Evolutionary conservation across 1,140 invertebrate species (phyloP), one percentile per base, ranked within the genome.

Genomic region (Sesamia nonagrioides): DNA sequence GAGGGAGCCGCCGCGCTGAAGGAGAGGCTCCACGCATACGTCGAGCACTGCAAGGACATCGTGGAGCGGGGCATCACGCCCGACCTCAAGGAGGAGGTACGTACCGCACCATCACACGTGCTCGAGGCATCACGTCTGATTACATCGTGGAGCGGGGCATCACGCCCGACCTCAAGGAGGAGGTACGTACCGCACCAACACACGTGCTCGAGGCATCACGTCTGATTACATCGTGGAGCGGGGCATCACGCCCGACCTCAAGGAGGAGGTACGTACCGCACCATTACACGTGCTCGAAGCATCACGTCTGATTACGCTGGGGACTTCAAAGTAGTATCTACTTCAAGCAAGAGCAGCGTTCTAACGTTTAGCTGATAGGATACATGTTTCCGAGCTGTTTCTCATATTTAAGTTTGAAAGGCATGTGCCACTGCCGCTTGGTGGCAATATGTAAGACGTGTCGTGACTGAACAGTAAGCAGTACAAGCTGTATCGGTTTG

Each of bases 11-110:
- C 84, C 87, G 76, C 96, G 83, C 94, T 98, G 73, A 96, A 96
- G 63, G 96, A 96, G 56, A 96, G 97, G 63, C 92, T 98, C 37
- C 95, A 96, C 77, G 95, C 96, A 40, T 98, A 98, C 89, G 96
- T 98, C 95, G 95, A 96, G 54, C 95, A 96, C 15, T 97, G 98
- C 95, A 96, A 96, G 84, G 95, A 96, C 83, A 96, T 98, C 54
- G 96, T 98, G 7, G 88, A 95, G 8, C 93, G 95, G 63, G 95
- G 96, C 48, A 27, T 48, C 81, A 79, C 88, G 82, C 82, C 85
- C 9, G 86, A 88, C 42, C 86, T 92, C 45, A 80, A 86, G 35
- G 87, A 90, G 85, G 92, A 92, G 37, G 37, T 40, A 40, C 6
- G 37, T 40, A 40, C 37, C 37, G 37, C 37, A 37, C 37, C 37